phyloP scores from a whole-genome alignment of 2,113 vertebrate genomes.

The Aptenodytes forsteri region DNA sequence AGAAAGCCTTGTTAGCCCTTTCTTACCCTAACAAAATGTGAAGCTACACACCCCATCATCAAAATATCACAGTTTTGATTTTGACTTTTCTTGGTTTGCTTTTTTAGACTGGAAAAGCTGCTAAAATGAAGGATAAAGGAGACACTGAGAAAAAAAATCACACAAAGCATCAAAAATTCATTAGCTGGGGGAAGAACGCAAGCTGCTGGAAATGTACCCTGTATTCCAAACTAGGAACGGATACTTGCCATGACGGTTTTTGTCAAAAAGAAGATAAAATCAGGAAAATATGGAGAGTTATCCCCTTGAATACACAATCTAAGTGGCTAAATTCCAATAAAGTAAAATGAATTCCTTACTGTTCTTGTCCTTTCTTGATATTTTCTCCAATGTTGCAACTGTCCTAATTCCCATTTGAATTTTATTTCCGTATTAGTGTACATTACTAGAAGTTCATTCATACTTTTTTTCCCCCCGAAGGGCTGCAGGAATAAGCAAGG shows the following conservation, averaged over 20 bases:
- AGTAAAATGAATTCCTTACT: not conserved
- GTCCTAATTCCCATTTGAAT: not conserved
- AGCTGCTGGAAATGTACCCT: not conserved
- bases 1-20: not conserved
- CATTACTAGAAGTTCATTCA: not conserved
- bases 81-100: not conserved
- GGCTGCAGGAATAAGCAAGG: not conserved
- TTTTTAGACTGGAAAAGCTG: slow-evolving; percentile 8
- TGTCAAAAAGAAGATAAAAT: slow-evolving; percentile 38
- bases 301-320: not conserved
- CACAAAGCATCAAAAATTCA: not conserved
- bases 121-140: not conserved
- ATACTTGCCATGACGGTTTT: slow-evolving; percentile 61
- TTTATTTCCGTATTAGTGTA: not conserved
- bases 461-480: not conserved
- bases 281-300: not conserved
- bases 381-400: not conserved
- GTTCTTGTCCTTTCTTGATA: not conserved
- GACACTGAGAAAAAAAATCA: not conserved
- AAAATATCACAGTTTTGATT: not conserved
- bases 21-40: not conserved
- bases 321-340: not conserved
- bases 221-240: not conserved
- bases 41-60: not conserved
- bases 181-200: not conserved